These are phyloP conservation scores for Andinoacara biseriatus DNA, from an alignment of 2,113 vertebrate species.

Conservation along the genomic window DNA sequence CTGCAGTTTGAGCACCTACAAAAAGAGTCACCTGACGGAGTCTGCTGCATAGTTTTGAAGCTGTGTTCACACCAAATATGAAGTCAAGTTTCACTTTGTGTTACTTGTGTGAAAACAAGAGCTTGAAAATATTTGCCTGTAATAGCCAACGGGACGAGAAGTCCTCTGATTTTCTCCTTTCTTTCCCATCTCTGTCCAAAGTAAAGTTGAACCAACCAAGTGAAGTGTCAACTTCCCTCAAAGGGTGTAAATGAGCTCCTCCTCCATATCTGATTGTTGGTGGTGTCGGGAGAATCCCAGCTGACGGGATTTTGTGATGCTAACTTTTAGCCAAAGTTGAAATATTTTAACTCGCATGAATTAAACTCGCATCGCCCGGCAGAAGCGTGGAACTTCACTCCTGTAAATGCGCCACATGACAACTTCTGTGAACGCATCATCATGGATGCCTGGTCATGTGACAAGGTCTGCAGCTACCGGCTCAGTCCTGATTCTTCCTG, in stretches of 20 bases:
- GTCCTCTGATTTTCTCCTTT: neutral
- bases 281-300: no score
- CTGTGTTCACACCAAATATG: neutral
- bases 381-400: neutral
- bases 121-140: neutral
- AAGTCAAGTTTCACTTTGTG: neutral
- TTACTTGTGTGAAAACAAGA: neutral
- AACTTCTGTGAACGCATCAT: no score
- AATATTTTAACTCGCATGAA: no score
- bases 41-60: neutral
- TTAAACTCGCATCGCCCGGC: neutral
- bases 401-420: rapidly evolving
- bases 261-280: neutral
- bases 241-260: neutral
- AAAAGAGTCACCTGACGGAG: neutral
- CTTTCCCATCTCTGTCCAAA: neutral
- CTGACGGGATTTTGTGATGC: rapidly evolving
- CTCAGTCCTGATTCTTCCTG: neutral
- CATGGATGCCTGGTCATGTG: neutral
- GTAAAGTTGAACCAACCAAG: neutral
- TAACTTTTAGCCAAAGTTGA: neutral
- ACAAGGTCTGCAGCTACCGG: neutral
- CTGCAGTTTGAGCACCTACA: no score
- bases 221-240: neutral
- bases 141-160: no score